Evolutionary conservation across 1,140 invertebrate genomes (phyloP).

Genomic region (Orius laevigatus): DNA sequence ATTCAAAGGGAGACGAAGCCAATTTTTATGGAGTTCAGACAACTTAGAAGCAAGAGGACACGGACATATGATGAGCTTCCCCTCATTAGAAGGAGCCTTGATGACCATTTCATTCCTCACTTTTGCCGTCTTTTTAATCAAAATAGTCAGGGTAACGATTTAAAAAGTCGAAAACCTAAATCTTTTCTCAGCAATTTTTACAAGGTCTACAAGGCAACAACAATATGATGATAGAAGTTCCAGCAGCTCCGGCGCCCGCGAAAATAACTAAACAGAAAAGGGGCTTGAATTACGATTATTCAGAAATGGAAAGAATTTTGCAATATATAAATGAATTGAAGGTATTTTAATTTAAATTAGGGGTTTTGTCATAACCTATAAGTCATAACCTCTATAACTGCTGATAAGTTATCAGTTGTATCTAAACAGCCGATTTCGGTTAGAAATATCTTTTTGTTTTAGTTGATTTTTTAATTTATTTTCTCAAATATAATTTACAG

Average conservation of each 20-base stretch:
- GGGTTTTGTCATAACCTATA: no score
- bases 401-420: no score
- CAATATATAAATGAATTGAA: no score
- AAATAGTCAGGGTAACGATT: constrained; percentile 52
- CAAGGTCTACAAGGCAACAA: constrained; percentile 11
- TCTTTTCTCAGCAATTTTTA: constrained; percentile 15
- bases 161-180: neutral
- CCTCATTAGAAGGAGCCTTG: constrained; percentile 58
- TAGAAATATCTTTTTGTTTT: no score
- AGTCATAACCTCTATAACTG: no score
- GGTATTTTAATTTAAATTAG: no score
- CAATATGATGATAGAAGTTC: constrained; percentile 1
- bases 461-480: no score
- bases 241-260: neutral
- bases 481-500: no score
- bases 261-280: no score
- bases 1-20: constrained; percentile 22
- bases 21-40: constrained; percentile 20
- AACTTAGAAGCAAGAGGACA: constrained; percentile 23
- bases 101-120: constrained; percentile 67
- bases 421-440: no score
- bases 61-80: constrained; percentile 43
- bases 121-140: constrained; percentile 65
- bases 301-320: no score
- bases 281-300: no score